A percentile compares a stretch with the other conserved stretches of the same genome.
phyloP scores from a whole-genome alignment of 1,140 invertebrate species.

The Lepidurus arcticus region DNA sequence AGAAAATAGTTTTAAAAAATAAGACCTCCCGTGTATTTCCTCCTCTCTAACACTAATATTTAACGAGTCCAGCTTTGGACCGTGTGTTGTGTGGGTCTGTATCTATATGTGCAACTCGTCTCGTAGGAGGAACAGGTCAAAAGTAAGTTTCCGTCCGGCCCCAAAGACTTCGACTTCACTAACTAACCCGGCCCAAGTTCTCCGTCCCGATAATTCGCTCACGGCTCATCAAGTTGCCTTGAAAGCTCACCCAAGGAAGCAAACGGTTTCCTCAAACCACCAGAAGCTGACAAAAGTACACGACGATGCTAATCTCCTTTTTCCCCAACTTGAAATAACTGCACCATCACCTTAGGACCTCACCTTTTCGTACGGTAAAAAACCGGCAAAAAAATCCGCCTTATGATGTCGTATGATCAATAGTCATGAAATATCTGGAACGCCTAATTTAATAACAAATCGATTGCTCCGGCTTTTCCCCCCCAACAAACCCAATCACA shows the following conservation, averaged over 20 bases:
- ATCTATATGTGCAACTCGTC: neutral
- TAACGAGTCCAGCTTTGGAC: too few species aligned
- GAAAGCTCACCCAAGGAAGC: neutral
- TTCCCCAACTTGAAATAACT: neutral
- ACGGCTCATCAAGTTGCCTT: neutral
- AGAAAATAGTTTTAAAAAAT: neutral
- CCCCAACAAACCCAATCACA: neutral
- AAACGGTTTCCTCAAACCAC: neutral
- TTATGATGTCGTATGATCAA: too few species aligned
- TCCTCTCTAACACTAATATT: too few species aligned
- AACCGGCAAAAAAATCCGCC: too few species aligned
- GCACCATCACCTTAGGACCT: too few species aligned
- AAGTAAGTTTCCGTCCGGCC: neutral
- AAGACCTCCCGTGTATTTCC: neutral
- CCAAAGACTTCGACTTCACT: neutral
- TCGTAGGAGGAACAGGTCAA: neutral
- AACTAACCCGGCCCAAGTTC: neutral
- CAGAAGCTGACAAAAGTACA: constrained; percentile 2
- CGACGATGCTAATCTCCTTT: neutral
- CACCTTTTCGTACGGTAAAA: too few species aligned
- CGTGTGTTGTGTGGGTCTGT: too few species aligned
- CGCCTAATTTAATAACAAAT: too few species aligned
- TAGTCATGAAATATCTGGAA: too few species aligned
- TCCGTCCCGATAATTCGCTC: neutral
- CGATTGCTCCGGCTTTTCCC: neutral